Base-by-base conservation (phyloP, 2,888 invertebrate genomes). In the Lamproptera curius region DNA sequence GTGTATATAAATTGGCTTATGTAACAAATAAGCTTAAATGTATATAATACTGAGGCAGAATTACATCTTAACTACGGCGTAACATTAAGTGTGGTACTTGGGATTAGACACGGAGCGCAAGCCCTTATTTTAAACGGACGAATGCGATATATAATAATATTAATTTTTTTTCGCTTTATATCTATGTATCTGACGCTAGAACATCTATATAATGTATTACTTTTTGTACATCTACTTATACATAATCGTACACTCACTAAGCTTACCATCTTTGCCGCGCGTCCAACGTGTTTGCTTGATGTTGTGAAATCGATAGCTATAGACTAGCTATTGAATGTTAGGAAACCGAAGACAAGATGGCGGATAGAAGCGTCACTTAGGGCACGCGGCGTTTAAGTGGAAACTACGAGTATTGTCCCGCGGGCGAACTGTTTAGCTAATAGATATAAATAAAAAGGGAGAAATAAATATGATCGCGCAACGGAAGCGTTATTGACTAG, bases 31-130 rank as follows among this genome's bases (percentile, higher is more conserved):
- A 87, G 87, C 87, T 87, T 87, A 85, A 77, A 85, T 85, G 84
- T 86, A 85, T 83, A 84, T 87, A 87, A 87, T 87, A 87, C 87
- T 87, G 87, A 86, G 87, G 86, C 86, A 84, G 86, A 86, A 83
- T 83, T 86, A 86, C 86, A 86, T 81, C 85, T 87, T 86, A 87
- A 78, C 85, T 87, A 86, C 86, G 77, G 82, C 82, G 78, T 85
- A 84, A 84, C 78, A 83, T 84, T 85, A 81, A 78, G 78, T 76
- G 80, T 83, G 83, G 81, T 85, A 84, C 83, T 77, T 81, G 84
- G 83, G 81, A 81, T 70, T 84, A 86, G 84, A 86, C 83, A 85
- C 77, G 87, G n/a, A 86, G 87, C 86, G 77, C 80, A 86, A 86
- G 86, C 86, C 83, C 87, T 86, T 86, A 86, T 75, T 76, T 80